Percentiles rank a stretch among this genome's conserved stretches.
phyloP scores from a whole-genome alignment of 2,797 vertebrate species.

The Chromobotia macracanthus region DNA sequence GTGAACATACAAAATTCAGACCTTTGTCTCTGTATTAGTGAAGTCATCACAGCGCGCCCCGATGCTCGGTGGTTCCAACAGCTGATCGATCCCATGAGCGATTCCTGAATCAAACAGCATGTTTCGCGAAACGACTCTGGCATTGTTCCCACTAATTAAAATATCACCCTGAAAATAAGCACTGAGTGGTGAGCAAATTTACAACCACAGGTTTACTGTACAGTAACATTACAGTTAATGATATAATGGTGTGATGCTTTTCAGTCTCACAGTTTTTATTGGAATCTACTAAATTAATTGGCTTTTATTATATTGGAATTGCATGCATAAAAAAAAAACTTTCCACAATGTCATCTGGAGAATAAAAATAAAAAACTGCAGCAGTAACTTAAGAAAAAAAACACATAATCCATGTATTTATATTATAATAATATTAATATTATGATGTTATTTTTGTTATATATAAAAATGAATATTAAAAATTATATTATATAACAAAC shows the following conservation, averaged over 20 bases:
- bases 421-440: too few relatives aligned
- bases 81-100: slow-evolving; percentile 86
- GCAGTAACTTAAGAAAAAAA: too few relatives aligned
- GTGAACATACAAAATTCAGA: slow-evolving; percentile 48
- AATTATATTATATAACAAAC: slow-evolving; percentile 59
- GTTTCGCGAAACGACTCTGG: slow-evolving; percentile 80
- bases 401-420: too few relatives aligned
- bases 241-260: too few relatives aligned
- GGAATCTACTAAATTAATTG: not conserved
- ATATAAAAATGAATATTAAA: too few relatives aligned
- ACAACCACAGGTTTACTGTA: too few relatives aligned
- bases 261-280: too few relatives aligned
- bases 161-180: slow-evolving; percentile 81
- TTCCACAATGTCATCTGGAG: not conserved
- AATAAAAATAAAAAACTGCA: too few relatives aligned
- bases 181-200: too few relatives aligned
- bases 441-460: too few relatives aligned
- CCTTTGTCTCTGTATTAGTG: slow-evolving; percentile 61
- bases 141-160: slow-evolving; percentile 76
- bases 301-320: not conserved
- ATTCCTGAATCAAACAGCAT: slow-evolving; percentile 84
- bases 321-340: not conserved
- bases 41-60: slow-evolving; percentile 82
- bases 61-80: slow-evolving; percentile 88
- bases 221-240: too few relatives aligned